Evolutionary conservation across 2,113 vertebrate species (phyloP).

Genomic region (Echinops telfairi): DNA sequence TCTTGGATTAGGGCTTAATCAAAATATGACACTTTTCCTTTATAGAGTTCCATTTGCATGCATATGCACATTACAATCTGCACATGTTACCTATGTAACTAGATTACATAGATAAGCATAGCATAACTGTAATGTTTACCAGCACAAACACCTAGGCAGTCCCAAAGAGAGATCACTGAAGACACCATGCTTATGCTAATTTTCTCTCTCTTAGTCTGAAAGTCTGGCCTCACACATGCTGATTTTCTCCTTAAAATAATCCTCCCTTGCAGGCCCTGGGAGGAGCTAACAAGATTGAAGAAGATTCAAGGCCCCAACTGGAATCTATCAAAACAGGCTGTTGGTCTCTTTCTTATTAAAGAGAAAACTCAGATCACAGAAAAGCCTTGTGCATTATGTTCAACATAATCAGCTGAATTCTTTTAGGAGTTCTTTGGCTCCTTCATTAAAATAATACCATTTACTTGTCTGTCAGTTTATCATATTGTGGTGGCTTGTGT

Average conservation of each 20-base stretch:
- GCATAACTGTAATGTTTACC: neutral
- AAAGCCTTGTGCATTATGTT: constrained; percentile 6
- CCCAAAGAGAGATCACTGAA: neutral
- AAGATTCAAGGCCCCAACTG: no score
- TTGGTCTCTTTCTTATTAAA: neutral
- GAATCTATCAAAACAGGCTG: no score
- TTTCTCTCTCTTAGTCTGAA: constrained; percentile 39
- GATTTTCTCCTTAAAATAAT: constrained; percentile 61
- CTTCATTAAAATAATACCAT: constrained; percentile 32
- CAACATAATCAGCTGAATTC: constrained; percentile 47
- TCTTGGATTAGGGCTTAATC: neutral
- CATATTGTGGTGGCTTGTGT: no score
- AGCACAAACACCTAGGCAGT: neutral
- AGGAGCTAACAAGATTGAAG: no score
- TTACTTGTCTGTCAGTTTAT: neutral
- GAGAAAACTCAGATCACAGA: constrained; percentile 45
- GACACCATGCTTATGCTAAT: neutral
- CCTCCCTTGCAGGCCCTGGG: neutral
- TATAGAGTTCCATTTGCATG: neutral
- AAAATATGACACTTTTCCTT: neutral
- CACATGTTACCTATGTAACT: neutral
- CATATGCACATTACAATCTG: neutral
- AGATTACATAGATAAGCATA: neutral
- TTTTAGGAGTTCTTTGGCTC: constrained; percentile 20
- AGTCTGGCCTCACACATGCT: constrained; percentile 55